Percentiles rank a stretch among this genome's conserved stretches.
These are phyloP conservation scores for Scaeva pyrastri DNA, from an alignment of 2,888 invertebrate genomes.

Conservation along the genomic window DNA sequence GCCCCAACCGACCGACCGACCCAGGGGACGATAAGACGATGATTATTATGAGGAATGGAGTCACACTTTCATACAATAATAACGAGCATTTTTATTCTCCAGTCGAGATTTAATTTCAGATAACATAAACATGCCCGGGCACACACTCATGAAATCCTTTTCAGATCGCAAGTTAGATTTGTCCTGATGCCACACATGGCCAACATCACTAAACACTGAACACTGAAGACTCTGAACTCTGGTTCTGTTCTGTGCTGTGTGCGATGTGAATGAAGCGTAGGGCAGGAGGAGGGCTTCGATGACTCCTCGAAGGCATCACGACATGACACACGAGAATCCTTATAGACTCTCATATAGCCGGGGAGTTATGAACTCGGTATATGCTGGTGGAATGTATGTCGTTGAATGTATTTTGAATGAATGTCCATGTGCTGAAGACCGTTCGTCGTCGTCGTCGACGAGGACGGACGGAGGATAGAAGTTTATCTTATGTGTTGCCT, in stretches of 20 bases:
- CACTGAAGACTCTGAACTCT: not conserved
- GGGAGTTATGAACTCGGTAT: not conserved
- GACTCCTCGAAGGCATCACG: slow-evolving; percentile 57
- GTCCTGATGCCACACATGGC: slow-evolving; percentile 23
- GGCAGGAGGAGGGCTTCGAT: slow-evolving; percentile 39
- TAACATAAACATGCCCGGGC: slow-evolving; percentile 68
- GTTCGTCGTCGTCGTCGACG: too few relatives aligned
- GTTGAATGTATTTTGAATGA: too few relatives aligned
- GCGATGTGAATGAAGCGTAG: slow-evolving; percentile 12
- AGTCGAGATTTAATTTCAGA: slow-evolving; percentile 75
- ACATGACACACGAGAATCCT: slow-evolving; percentile 41
- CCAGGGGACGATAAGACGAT: slow-evolving; percentile 57
- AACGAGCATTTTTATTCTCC: slow-evolving; percentile 74
- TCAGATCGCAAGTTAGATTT: slow-evolving; percentile 72
- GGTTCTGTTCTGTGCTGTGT: too few relatives aligned
- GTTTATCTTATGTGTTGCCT: slow-evolving; percentile 33
- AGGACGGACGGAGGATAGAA: slow-evolving; percentile 3
- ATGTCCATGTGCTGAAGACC: slow-evolving; percentile 1
- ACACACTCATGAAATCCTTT: slow-evolving; percentile 69
- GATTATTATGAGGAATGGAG: slow-evolving; percentile 75
- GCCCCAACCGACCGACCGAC: not conserved
- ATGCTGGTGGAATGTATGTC: too few relatives aligned
- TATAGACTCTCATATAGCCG: slow-evolving; percentile 10
- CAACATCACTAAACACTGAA: too few relatives aligned
- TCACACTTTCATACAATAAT: slow-evolving; percentile 76